Evolutionary conservation across 2,888 invertebrate genomes (phyloP).

Genomic region (Troglohyphantes excavatus): DNA sequence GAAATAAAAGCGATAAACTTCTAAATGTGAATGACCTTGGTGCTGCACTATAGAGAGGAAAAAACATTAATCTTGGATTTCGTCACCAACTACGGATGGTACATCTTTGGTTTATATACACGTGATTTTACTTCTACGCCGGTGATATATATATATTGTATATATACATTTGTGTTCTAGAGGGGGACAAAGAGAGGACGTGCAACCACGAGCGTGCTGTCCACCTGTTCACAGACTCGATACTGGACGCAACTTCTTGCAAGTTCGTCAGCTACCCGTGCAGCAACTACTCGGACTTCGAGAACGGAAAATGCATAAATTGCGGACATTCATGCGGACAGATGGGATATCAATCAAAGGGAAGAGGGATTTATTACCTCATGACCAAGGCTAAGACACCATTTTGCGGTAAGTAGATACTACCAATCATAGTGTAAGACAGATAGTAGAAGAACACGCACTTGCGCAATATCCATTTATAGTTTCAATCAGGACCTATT

Average conservation of each 20-base stretch:
- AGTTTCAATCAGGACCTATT: too few relatives aligned
- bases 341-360: constrained; percentile 68
- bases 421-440: too few relatives aligned
- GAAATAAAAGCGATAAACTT: too few relatives aligned
- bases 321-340: constrained; percentile 42
- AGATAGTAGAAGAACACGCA: too few relatives aligned
- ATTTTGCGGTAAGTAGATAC: constrained; percentile 65
- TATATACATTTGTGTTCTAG: constrained; percentile 33
- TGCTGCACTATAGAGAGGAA: too few relatives aligned
- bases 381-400: constrained; percentile 58
- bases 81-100: too few relatives aligned
- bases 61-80: too few relatives aligned
- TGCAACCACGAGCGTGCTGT: constrained; percentile 77
- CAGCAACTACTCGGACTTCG: constrained; percentile 33
- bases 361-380: constrained; percentile 47
- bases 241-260: constrained; percentile 33
- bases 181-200: constrained; percentile 30
- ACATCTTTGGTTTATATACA: too few relatives aligned
- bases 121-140: too few relatives aligned
- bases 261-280: constrained; percentile 44
- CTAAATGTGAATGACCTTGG: too few relatives aligned
- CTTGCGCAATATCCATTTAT: too few relatives aligned
- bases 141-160: not conserved
- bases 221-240: constrained; percentile 67
- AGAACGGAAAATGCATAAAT: constrained; percentile 37